Conservation (phyloP, 2,797 vertebrate genomes). For the Halcyon leucocephala region DNA sequence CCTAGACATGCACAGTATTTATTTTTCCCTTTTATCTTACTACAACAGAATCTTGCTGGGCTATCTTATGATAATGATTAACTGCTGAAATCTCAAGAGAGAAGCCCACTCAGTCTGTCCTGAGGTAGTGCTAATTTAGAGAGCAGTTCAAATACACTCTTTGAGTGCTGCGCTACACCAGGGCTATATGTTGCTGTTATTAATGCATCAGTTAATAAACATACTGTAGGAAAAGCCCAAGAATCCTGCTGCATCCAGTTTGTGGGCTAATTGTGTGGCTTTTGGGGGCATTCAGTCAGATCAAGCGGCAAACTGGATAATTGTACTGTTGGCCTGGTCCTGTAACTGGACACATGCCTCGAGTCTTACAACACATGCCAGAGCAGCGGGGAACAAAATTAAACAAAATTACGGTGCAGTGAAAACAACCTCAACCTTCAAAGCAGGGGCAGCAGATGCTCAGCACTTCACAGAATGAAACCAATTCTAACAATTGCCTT, state of each 20-base stretch:
- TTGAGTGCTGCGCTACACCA: not conserved
- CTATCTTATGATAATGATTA: not conserved
- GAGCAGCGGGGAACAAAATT: not conserved
- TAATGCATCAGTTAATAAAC: not conserved
- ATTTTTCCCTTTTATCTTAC: not conserved
- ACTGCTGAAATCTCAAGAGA: constrained; percentile 47
- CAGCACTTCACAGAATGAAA: not conserved
- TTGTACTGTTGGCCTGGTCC: not conserved
- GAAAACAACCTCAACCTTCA: not conserved
- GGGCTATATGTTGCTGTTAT: not conserved
- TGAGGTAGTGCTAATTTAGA: not conserved
- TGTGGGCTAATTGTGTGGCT: not conserved
- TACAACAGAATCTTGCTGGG: not conserved
- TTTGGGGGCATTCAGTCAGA: not conserved
- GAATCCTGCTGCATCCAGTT: not conserved
- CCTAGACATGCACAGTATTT: not conserved
- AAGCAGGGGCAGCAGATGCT: not conserved
- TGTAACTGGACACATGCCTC: not conserved
- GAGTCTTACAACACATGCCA: not conserved
- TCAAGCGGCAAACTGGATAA: not conserved
- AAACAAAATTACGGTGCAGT: not conserved
- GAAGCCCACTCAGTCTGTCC: not conserved
- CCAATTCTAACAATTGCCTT: not conserved
- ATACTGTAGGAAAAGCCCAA: not conserved
- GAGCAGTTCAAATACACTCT: not conserved